A percentile compares a stretch with the other conserved stretches of the same genome.
Evolutionary conservation across 2,113 vertebrate genomes (phyloP).

Genomic region (Laticauda laticaudata): DNA sequence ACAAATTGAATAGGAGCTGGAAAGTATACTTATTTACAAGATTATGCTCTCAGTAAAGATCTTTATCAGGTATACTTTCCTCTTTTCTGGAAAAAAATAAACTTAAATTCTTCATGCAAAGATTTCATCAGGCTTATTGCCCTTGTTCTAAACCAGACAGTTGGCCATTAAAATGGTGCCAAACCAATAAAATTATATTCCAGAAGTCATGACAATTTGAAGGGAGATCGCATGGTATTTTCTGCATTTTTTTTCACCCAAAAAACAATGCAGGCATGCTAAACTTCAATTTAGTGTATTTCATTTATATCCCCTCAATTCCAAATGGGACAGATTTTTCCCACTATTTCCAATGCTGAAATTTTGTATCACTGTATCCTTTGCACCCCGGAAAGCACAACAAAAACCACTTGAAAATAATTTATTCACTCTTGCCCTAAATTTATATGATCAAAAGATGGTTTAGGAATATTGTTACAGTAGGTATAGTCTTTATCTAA

Average conservation of each 20-base stretch:
- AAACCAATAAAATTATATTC: not conserved
- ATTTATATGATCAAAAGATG: not conserved
- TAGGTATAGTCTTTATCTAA: not conserved
- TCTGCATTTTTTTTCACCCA: not conserved
- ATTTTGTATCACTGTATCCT: not conserved
- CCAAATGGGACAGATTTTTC: not conserved
- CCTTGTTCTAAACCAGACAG: not conserved
- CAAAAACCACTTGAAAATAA: not conserved
- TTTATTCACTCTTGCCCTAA: not conserved
- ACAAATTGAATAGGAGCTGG: not conserved
- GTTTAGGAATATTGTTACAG: not conserved
- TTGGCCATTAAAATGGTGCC: not conserved
- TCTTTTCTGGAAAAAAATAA: not conserved
- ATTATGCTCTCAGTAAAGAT: not conserved
- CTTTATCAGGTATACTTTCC: not conserved
- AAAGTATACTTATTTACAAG: constrained; percentile 3
- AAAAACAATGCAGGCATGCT: not conserved
- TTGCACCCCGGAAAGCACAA: not conserved
- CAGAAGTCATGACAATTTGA: not conserved
- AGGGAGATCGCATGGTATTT: not conserved
- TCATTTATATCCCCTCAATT: not conserved
- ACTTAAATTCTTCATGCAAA: not conserved
- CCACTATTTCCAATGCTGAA: not conserved
- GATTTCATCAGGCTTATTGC: not conserved
- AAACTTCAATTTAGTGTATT: not conserved